Evolutionary conservation across 2,797 vertebrate species (phyloP).

Genomic region (Cyprinella venusta): DNA sequence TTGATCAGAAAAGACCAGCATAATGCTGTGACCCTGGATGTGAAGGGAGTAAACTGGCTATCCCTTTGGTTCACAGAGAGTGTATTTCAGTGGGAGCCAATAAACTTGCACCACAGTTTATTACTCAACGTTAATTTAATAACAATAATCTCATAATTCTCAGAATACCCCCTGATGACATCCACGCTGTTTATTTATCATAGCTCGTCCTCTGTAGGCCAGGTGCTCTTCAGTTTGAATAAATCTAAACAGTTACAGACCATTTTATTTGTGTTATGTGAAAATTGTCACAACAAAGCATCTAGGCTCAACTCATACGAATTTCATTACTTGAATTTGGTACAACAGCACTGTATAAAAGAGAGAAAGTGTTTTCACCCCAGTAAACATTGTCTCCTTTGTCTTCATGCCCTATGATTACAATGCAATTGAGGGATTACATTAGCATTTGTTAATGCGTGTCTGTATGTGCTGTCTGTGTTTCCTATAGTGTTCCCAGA

Average conservation of each 20-base stretch:
- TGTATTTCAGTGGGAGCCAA: conserved; percentile 45
- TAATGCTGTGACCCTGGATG: conserved; percentile 43
- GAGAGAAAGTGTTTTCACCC: not conserved
- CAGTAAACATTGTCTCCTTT: not conserved
- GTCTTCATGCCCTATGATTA: not conserved
- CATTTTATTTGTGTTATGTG: not conserved
- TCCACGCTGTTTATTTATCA: not conserved
- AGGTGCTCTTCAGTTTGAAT: not conserved
- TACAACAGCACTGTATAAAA: not conserved
- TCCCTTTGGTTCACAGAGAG: conserved; percentile 31
- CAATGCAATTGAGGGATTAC: not conserved
- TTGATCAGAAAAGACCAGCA: conserved; percentile 26
- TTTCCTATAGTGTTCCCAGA: conserved; percentile 5
- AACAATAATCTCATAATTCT: conserved; percentile 51
- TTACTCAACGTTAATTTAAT: conserved; percentile 56
- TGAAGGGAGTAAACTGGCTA: conserved; percentile 7
- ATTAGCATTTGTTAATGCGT: not conserved
- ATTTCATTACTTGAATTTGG: not conserved
- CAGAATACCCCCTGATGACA: conserved; percentile 27
- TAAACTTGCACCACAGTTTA: conserved; percentile 34
- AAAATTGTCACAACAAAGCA: not conserved
- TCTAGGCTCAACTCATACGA: not conserved
- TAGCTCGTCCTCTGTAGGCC: not conserved
- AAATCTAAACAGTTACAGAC: not conserved
- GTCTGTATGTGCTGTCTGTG: not conserved